Conservation (phyloP, 1,140 invertebrate genomes). For the Papilio glaucus region DNA sequence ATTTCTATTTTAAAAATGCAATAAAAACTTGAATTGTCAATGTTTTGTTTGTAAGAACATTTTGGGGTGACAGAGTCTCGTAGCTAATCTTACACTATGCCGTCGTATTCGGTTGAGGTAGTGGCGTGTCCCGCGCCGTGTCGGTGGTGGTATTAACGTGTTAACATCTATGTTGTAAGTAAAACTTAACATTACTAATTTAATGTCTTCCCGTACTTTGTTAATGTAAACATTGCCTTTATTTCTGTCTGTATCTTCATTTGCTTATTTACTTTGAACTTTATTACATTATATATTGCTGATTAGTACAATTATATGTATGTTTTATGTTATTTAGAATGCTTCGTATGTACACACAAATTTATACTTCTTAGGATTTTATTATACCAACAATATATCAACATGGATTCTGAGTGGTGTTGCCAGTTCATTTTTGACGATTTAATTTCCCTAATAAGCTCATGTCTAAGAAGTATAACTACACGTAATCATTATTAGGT, state of each 20-base stretch:
- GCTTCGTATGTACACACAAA: background rate
- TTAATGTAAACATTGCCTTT: slow-evolving; percentile 42
- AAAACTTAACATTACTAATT: slow-evolving; percentile 74
- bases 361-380: background rate
- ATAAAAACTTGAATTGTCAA: too few relatives aligned
- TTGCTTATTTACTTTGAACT: slow-evolving; percentile 31
- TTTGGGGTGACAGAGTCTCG: slow-evolving; percentile 19
- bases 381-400: background rate
- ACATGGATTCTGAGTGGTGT: too few relatives aligned
- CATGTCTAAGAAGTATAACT: background rate
- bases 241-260: slow-evolving; percentile 36
- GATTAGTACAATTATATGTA: slow-evolving; percentile 13
- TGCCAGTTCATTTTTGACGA: too few relatives aligned
- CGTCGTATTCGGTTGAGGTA: slow-evolving; percentile 45
- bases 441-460: too few relatives aligned
- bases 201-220: slow-evolving; percentile 40
- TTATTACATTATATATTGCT: slow-evolving; percentile 37
- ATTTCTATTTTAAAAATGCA: too few relatives aligned
- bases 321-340: background rate
- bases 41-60: too few relatives aligned
- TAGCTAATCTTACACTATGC: slow-evolving; percentile 47
- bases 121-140: slow-evolving; percentile 56
- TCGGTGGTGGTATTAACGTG: slow-evolving; percentile 70
- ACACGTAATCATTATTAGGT: background rate
- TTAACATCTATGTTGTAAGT: slow-evolving; percentile 74